Evolutionary conservation across 2,888 invertebrate genomes (phyloP), one percentile per base, ranked within the genome.

Genomic region (Acleris cristana): DNA sequence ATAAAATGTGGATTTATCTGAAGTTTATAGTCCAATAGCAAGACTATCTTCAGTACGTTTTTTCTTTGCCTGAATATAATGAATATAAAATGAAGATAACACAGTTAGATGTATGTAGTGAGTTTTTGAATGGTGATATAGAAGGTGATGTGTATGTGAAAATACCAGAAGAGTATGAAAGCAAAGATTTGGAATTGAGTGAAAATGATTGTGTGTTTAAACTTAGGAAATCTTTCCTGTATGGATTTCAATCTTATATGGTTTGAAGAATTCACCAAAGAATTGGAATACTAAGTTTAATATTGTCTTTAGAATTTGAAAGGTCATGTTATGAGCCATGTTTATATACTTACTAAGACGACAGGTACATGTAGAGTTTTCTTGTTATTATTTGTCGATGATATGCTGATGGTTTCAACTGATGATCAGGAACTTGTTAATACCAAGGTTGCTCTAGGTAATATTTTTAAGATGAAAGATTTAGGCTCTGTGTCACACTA

Each of bases 31-130:
- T 19, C 21, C 51, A 21, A 21, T 51, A 12, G 51, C 51, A 18
- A 51, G 21, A 21, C 51, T 51, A 18, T 51, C 51, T 12, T 51
- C 51, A 12, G 51, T 51, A 14, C 21, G 51, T 12, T 51, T 51
- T 19, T 51, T 51, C 12, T 10, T 51, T 7, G 51, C 21, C 10
- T 30, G 7, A 30, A 30, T 8, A 8, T 7, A 30, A 30, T 30
- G 26, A 26, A 8, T 30, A 30, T 7, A 19, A 12, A 21, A 51
- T 19, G 19, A 19, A 21, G 14, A 3, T 51, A 51, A 21, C 51
- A 51, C 21, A 51, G 51, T 51, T 51, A 51, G 51, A 51, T 51
- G 51, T 51, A 19, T 51, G 51, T 21, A 51, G 51, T 51, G 21
- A 21, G 3, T 51, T 51, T 51, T 12, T 51, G 51, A 51, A 51